phyloP scores from a whole-genome alignment of 2,113 vertebrate species.

The Phycodurus eques region DNA sequence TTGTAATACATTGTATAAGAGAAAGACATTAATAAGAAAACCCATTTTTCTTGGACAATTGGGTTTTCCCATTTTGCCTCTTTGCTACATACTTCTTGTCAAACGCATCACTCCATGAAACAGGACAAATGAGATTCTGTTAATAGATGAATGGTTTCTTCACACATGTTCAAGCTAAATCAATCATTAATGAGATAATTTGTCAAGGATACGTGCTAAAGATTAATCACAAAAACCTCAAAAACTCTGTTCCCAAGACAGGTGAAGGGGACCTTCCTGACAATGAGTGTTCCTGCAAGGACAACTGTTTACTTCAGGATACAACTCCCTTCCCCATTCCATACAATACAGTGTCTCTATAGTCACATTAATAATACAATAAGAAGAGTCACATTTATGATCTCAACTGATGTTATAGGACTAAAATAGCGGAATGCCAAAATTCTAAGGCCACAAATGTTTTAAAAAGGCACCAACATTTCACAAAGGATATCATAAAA shows the following conservation, averaged over 20 bases:
- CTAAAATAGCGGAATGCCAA: not conserved
- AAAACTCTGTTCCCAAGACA: constrained; percentile 55
- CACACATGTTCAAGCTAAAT: constrained; percentile 64
- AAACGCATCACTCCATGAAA: constrained; percentile 60
- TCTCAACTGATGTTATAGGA: not conserved
- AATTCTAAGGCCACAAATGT: not conserved
- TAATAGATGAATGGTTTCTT: constrained; percentile 65
- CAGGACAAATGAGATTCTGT: constrained; percentile 61
- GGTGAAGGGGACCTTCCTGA: constrained; percentile 30
- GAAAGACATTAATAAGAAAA: constrained; percentile 42
- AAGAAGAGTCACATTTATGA: not conserved
- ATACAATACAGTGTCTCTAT: not conserved
- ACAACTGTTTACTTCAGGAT: constrained; percentile 32
- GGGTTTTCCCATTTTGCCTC: constrained; percentile 57
- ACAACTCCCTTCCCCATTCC: constrained; percentile 20
- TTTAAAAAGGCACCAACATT: not conserved
- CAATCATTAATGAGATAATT: constrained; percentile 66
- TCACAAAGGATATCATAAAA: not conserved
- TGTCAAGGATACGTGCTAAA: constrained; percentile 42
- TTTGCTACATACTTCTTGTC: constrained; percentile 36
- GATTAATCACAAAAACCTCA: constrained; percentile 43
- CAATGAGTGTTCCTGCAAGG: constrained; percentile 5
- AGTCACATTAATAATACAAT: not conserved
- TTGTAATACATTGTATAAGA: not conserved
- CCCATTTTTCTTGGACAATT: constrained; percentile 47